Evolutionary conservation across 2,113 vertebrate species (phyloP), one percentile per base, ranked within the genome.

Genomic region (Paraplagusia blochii): DNA sequence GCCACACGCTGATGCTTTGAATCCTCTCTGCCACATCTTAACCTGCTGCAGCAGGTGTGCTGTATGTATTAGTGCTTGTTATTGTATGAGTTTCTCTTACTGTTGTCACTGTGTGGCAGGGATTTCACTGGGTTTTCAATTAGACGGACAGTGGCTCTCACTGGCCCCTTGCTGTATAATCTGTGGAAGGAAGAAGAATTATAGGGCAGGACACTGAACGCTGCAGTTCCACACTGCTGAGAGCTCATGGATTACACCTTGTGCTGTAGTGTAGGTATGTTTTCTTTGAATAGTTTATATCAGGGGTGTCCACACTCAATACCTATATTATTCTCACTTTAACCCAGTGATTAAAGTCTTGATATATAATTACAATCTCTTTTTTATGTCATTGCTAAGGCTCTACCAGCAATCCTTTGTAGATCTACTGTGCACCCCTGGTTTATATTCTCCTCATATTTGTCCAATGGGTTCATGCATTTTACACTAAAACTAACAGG

Each of bases 121-220:
- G 79, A 78, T 87, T 80, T 83, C 69, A 75, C 63, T 33, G 47
- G 61, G 58, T 82, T 89, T 90, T 89, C 87, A 90, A 84, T 89
- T 87, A 89, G 83, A 79, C 63, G 79, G 75, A 83, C 74, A n/a
- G 73, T 72, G 71, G 84, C 83, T 76, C 77, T 73, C 62, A 19
- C 62, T 57, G 34, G 63, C 54, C 45, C 6, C 54, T 53, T 64
- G 57, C 76, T 63, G 39, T 71, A 78, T 87, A 86, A 90, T 89
- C 87, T 83, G 69, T 72, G 29, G 19, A 49, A 74, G 60, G 43
- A 73, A 58, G 64, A 51, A 56, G 82, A 83, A 74, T 36, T 34
- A 78, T 72, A 62, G 44, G 55, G 67, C 2, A 40, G 77, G 51
- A 72, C 43, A 49, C 57, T 66, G 77, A 72, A 70, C 72, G 39